Conservation (phyloP, 53 echinoderm and acorn worm genomes). For the Arbacia lixula region DNA sequence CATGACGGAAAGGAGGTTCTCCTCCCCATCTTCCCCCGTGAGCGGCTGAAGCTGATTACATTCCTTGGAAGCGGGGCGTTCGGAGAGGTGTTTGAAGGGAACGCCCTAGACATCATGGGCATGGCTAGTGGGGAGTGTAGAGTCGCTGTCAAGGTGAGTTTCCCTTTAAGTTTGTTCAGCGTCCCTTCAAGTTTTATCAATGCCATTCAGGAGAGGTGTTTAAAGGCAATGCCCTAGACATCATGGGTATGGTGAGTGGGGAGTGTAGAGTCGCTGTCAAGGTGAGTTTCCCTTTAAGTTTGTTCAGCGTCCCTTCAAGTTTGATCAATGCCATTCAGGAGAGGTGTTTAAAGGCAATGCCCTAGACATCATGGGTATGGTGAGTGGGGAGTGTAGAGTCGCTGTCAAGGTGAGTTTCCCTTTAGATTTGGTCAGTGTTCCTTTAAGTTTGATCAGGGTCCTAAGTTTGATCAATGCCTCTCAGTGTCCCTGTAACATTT, state of each 20-base stretch:
- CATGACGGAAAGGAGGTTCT: slow-evolving; percentile 74
- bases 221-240: slow-evolving; percentile 86
- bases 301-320: too few species aligned
- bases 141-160: slow-evolving; percentile 94
- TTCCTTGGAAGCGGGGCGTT: slow-evolving; percentile 97
- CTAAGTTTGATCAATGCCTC: too few species aligned
- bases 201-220: slow-evolving; percentile 99
- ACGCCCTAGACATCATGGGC: slow-evolving; percentile 78
- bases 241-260: slow-evolving; percentile 69
- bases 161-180: background rate
- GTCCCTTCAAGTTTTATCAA: too few species aligned
- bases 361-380: slow-evolving; percentile 70
- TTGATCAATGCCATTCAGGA: too few species aligned
- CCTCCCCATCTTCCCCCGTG: slow-evolving; percentile 86
- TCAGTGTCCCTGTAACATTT: too few species aligned
- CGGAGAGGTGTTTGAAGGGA: slow-evolving; percentile 97
- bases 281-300: slow-evolving; percentile 52
- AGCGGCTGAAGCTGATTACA: slow-evolving; percentile 82
- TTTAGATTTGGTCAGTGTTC: too few species aligned
- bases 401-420: slow-evolving; percentile 90
- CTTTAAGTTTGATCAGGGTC: too few species aligned
- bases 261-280: slow-evolving; percentile 93
- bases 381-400: slow-evolving; percentile 79
- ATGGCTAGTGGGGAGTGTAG: slow-evolving; percentile 71
- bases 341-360: slow-evolving; percentile 97